These are phyloP conservation scores for Chanos chanos DNA, from an alignment of 2,797 vertebrate species.

Conservation along the genomic window DNA sequence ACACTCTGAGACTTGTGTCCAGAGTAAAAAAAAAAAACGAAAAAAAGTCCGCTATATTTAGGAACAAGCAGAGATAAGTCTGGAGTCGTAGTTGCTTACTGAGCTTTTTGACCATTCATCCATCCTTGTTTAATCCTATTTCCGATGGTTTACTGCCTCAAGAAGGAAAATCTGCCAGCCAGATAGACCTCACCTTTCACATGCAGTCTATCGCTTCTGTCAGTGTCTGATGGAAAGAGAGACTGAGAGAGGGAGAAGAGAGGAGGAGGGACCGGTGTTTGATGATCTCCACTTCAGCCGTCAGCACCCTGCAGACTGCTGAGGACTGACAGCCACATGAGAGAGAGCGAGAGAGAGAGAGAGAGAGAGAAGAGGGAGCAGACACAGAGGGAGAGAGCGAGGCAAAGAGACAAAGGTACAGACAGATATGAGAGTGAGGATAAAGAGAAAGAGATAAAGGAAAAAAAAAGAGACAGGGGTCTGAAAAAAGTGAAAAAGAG, in stretches of 20 bases:
- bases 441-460: background rate
- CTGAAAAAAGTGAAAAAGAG: no score
- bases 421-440: background rate
- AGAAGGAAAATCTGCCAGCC: constrained; percentile 8
- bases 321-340: no score
- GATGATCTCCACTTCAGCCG: background rate
- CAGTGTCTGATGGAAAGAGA: background rate
- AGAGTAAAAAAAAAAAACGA: no score
- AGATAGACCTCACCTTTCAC: background rate
- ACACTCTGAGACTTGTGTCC: no score
- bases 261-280: background rate
- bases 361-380: constrained; percentile 25
- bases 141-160: background rate
- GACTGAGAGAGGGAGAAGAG: background rate
- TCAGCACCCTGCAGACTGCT: constrained; percentile 32
- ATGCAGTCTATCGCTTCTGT: background rate
- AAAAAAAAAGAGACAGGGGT: no score
- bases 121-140: background rate
- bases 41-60: no score
- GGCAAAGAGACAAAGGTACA: background rate
- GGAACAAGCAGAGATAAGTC: no score
- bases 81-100: no score
- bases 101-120: background rate
- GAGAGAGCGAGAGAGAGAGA: constrained; percentile 4
- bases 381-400: background rate